Conservation (phyloP, 2,888 invertebrate species). For the Spodoptera exigua region DNA sequence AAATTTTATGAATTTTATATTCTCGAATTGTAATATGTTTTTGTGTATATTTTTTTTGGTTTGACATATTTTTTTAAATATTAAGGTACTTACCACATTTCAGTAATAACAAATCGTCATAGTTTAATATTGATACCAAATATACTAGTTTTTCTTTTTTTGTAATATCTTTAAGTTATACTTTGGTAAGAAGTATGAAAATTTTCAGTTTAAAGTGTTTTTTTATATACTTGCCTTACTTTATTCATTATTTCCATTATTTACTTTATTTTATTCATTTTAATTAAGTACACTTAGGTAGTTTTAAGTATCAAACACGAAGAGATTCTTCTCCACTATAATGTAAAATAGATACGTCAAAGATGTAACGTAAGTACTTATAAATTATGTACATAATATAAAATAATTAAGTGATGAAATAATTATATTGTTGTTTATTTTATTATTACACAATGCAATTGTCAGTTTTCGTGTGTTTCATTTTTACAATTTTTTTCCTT, state of each 20-base stretch:
- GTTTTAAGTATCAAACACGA: constrained; percentile 37
- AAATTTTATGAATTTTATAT: not conserved
- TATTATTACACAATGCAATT: too few species aligned
- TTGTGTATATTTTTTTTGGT: too few species aligned
- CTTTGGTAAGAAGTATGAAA: too few species aligned
- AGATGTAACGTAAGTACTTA: constrained; percentile 1
- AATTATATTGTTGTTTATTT: too few species aligned
- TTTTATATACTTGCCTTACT: not conserved
- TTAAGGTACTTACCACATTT: too few species aligned
- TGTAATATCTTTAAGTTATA: too few species aligned
- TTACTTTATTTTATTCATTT: constrained; percentile 1
- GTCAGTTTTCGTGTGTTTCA: too few species aligned
- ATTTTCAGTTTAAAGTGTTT: not conserved
- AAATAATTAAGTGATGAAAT: not conserved
- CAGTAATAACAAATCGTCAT: too few species aligned
- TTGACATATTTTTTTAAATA: too few species aligned
- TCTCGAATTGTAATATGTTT: not conserved
- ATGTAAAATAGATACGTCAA: not conserved
- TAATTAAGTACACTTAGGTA: constrained; percentile 1
- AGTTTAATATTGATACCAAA: too few species aligned
- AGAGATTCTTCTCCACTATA: constrained; percentile 70
- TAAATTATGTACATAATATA: not conserved
- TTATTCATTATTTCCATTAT: not conserved
- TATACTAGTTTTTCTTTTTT: too few species aligned
- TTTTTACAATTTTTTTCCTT: too few species aligned